Conservation (phyloP, 2,113 vertebrate species). For the Glareola pratincola region DNA sequence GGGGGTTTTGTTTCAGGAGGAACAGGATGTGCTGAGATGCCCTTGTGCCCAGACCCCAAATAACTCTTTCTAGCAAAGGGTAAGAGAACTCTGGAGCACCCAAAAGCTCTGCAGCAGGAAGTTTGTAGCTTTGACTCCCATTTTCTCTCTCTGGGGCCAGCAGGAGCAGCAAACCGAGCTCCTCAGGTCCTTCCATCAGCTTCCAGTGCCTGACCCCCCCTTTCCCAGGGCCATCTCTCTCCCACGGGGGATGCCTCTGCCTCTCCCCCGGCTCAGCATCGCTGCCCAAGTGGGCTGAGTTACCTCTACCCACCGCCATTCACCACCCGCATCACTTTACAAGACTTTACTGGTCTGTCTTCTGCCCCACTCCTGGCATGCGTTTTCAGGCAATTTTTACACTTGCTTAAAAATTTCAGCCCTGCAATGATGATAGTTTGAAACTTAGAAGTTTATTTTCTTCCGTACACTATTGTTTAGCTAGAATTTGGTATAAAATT, state of each 20-base stretch:
- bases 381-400: not conserved
- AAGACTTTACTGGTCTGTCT: not conserved
- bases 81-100: not conserved
- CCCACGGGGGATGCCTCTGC: not conserved
- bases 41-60: not conserved
- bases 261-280: not conserved
- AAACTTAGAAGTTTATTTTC: not conserved
- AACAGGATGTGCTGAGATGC: not conserved
- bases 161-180: not conserved
- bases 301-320: not conserved
- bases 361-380: not conserved
- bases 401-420: not conserved
- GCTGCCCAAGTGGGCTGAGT: not conserved
- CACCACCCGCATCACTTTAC: not conserved
- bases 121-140: not conserved
- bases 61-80: not conserved
- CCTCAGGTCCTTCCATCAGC: not conserved
- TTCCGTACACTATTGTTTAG: not conserved
- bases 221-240: not conserved
- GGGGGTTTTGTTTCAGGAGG: not conserved
- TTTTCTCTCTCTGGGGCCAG: not conserved
- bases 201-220: not conserved
- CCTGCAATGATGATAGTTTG: rapidly evolving
- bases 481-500: not conserved
- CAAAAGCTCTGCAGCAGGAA: not conserved